Evolutionary conservation across 2,113 vertebrate species (phyloP).

Genomic region (Prietella phreatophila): DNA sequence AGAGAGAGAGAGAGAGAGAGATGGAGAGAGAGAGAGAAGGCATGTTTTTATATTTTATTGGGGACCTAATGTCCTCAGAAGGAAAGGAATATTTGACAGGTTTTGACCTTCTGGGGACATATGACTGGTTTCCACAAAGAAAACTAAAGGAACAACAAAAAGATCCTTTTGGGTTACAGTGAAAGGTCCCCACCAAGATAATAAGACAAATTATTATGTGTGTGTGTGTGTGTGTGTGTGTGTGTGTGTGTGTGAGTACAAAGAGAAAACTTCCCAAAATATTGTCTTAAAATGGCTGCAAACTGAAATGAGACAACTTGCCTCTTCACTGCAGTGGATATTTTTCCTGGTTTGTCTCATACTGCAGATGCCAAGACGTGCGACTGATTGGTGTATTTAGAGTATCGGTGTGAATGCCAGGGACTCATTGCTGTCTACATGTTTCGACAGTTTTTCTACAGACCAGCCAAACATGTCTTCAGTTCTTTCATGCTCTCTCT

Average conservation of each 20-base stretch:
- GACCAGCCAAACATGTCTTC: slow-evolving; percentile 62
- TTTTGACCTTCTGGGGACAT: background rate
- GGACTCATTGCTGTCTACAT: slow-evolving; percentile 48
- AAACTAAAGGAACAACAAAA: background rate
- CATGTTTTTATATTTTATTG: background rate
- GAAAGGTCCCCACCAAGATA: background rate
- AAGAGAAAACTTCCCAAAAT: slow-evolving; percentile 8
- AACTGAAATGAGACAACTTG: background rate
- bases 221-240: background rate
- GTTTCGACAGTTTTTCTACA: slow-evolving; percentile 64
- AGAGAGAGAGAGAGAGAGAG: too few species aligned
- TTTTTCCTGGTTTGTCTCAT: background rate
- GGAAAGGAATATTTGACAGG: background rate
- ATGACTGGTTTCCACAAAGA: background rate
- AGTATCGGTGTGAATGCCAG: slow-evolving; percentile 37
- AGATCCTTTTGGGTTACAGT: background rate
- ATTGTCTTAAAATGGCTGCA: background rate
- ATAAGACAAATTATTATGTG: background rate
- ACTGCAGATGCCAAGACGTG: slow-evolving; percentile 6
- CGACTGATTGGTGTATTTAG: background rate
- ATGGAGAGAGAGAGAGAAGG: too few species aligned
- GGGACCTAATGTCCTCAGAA: background rate
- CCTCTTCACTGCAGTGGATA: background rate
- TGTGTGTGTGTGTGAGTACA: slow-evolving; percentile 12
- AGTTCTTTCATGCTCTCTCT: slow-evolving; percentile 41